Evolutionary conservation across 53 echinoderm and acorn worm genomes (phyloP).

Genomic region (Actinopyga echinites): DNA sequence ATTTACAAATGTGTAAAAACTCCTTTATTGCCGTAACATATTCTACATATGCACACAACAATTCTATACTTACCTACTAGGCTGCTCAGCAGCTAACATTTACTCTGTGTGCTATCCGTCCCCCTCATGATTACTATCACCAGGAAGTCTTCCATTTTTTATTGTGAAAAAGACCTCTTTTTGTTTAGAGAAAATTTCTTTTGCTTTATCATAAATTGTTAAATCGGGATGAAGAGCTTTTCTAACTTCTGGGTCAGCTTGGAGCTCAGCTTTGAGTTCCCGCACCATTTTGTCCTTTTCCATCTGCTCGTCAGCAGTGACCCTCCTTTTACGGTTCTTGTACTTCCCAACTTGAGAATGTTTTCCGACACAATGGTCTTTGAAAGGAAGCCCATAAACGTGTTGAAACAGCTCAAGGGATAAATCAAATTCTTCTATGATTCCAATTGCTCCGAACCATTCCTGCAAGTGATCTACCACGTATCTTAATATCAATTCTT

Average conservation of each 20-base stretch:
- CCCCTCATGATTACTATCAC: not conserved
- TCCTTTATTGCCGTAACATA: too few species aligned
- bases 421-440: conserved; percentile 82
- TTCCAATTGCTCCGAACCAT: conserved; percentile 84
- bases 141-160: conserved; percentile 14
- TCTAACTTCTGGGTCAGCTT: conserved; percentile 53
- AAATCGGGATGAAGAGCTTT: conserved; percentile 51
- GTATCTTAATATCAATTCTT: conserved; percentile 54
- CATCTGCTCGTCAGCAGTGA: not conserved
- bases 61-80: too few species aligned
- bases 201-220: conserved; percentile 50
- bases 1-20: too few species aligned
- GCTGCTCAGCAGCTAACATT: too few species aligned
- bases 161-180: conserved; percentile 37
- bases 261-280: conserved; percentile 38
- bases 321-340: conserved; percentile 9
- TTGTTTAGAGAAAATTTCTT: conserved; percentile 48
- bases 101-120: too few species aligned
- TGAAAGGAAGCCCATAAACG: conserved; percentile 76
- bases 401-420: conserved; percentile 76
- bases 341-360: conserved; percentile 52
- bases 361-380: conserved; percentile 59
- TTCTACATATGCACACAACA: too few species aligned
- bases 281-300: conserved; percentile 40
- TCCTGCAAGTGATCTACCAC: conserved; percentile 73